Conservation (phyloP, 2,888 invertebrate species). For the Criorhina ranunculi region DNA sequence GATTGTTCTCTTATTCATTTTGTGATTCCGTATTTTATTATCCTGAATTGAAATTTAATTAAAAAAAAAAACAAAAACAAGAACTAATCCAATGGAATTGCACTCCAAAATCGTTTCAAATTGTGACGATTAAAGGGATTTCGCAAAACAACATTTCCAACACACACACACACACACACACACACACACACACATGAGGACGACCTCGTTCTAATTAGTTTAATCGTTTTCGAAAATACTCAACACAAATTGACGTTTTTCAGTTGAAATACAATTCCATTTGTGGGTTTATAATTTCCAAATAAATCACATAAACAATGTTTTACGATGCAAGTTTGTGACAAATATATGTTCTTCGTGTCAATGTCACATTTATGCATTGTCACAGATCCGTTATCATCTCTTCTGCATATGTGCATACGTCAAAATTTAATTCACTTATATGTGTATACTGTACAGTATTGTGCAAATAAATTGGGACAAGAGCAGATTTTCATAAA, state of each 20-base stretch:
- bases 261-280: not conserved
- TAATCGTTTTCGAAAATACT: slow-evolving; percentile 18
- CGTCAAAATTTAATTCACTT: slow-evolving; percentile 11
- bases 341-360: not conserved
- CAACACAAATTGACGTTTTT: not conserved
- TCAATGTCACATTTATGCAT: slow-evolving; percentile 8
- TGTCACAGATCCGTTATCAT: not conserved
- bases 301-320: not conserved
- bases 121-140: slow-evolving; percentile 40
- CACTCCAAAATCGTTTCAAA: slow-evolving; percentile 35
- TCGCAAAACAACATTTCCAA: not conserved
- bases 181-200: not conserved
- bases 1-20: not conserved
- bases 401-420: not conserved
- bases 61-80: slow-evolving; percentile 20
- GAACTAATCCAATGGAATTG: slow-evolving; percentile 26
- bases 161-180: not conserved
- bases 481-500: too few species aligned
- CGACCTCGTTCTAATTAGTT: slow-evolving; percentile 17
- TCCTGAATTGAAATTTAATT: slow-evolving; percentile 25
- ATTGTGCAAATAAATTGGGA: too few species aligned
- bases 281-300: not conserved
- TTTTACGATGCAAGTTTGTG: slow-evolving; percentile 1
- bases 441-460: too few species aligned
- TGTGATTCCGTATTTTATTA: not conserved